Conservation (phyloP, 2,888 invertebrate genomes). For the Acheta domesticus region DNA sequence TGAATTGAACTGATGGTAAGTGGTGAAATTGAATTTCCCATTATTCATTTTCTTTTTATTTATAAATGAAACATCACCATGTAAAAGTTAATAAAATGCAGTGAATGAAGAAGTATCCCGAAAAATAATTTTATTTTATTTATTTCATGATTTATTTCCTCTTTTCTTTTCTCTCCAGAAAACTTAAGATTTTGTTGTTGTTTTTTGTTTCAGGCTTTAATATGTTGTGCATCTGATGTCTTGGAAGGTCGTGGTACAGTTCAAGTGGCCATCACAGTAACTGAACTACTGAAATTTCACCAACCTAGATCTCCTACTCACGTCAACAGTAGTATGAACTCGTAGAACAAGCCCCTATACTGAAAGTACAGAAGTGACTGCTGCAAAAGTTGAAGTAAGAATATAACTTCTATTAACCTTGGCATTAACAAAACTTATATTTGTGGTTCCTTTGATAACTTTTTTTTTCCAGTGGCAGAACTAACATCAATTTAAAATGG, state of each 20-base stretch:
- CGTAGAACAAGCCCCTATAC: not conserved
- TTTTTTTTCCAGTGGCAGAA: not conserved
- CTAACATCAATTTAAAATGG: not conserved
- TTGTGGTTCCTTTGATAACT: not conserved
- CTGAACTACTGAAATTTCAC: constrained; percentile 73
- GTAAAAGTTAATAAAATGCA: too few relatives aligned
- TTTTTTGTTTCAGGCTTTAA: constrained; percentile 68
- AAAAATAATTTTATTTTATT: too few relatives aligned
- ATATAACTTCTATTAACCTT: not conserved
- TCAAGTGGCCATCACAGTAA: constrained; percentile 84
- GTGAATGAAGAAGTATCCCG: too few relatives aligned
- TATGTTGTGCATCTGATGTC: constrained; percentile 90
- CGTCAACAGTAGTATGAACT: constrained; percentile 22
- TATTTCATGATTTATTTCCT: too few relatives aligned
- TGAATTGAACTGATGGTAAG: too few relatives aligned
- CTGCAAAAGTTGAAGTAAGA: not conserved
- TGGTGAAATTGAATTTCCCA: too few relatives aligned
- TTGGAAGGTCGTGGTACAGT: constrained; percentile 84
- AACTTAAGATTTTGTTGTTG: too few relatives aligned
- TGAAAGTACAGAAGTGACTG: not conserved
- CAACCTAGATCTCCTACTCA: constrained; percentile 48
- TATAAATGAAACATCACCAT: too few relatives aligned
- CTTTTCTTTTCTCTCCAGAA: too few relatives aligned
- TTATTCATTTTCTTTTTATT: too few relatives aligned
- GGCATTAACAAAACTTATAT: not conserved